Evolutionary conservation across 2,797 vertebrate species (phyloP), one percentile per base, ranked within the genome.

Genomic region (Bovichtus diacanthus): DNA sequence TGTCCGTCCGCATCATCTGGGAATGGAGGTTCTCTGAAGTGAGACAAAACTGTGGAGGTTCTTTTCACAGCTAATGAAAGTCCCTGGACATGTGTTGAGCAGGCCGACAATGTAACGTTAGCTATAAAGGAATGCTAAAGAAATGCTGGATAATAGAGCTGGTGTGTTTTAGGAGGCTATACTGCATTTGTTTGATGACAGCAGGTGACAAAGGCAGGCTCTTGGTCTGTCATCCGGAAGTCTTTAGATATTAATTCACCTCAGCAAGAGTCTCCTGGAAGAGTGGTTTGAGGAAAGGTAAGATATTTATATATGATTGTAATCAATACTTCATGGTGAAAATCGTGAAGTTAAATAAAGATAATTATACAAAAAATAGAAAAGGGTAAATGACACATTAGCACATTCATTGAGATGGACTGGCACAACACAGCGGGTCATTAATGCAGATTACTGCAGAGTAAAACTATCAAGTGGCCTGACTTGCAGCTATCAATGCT

Each of bases 1-100:
- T 93, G 90, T 98, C 96, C 0, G 95, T 95, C 85, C 96, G 95
- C 95, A 98, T 97, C 96, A 97, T 88, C 68, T 72, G 85, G 43
- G 43, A 74, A 81, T 53, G 9, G 19, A 78, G 13, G 27, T 19
- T 72, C 58, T 63, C 50, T 55, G 31, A 69, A 25, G 56, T 62
- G 13, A 19, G 12, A 27, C 62, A 70, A 46, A 74, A 74, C 27
- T n/a, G 18, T 56, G 19, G 43, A 67, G 31, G 34, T 31, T 34
- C 64, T 78, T 62, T 70, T 83, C 9, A 68, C 41, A 65, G 68
- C 16, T 12, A 29, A 27, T 49, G 15, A 50, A 67, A 78, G 23
- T 64, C 84, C 71, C 23, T 29, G 41, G 21, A 2, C 16, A 54
- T 73, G 29, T 47, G 41, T 9, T 23, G 58, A 78, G 25, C 54